Percentiles rank a stretch among this genome's conserved stretches.
These are phyloP conservation scores for Maniola jurtina DNA, from an alignment of 1,140 invertebrate species.

Conservation along the genomic window DNA sequence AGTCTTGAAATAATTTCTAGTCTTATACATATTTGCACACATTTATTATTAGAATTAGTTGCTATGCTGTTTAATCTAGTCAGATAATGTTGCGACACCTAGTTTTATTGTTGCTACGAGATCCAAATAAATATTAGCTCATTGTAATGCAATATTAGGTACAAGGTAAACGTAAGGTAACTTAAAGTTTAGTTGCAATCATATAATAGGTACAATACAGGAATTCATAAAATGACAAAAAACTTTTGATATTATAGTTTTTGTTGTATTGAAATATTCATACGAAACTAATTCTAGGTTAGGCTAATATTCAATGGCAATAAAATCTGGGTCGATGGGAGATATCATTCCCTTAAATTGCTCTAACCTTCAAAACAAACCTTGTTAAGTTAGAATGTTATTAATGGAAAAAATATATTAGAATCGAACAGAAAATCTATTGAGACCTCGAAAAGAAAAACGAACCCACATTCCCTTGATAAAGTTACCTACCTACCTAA, in stretches of 20 bases:
- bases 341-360: too few species aligned
- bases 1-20: neutral
- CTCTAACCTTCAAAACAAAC: too few species aligned
- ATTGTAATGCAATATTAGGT: neutral
- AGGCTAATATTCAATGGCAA: too few species aligned
- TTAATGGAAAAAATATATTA: neutral
- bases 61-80: constrained; percentile 3
- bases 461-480: constrained; percentile 2
- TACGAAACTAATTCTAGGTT: too few species aligned
- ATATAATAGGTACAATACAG: too few species aligned
- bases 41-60: constrained; percentile 3
- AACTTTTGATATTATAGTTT: too few species aligned
- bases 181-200: too few species aligned
- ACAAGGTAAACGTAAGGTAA: too few species aligned
- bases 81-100: constrained; percentile 11
- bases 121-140: constrained; percentile 6
- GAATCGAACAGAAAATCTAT: neutral
- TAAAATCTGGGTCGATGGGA: too few species aligned
- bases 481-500: neutral
- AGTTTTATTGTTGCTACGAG: constrained; percentile 20
- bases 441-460: neutral
- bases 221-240: too few species aligned
- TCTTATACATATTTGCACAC: constrained; percentile 1
- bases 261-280: too few species aligned
- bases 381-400: neutral